Evolutionary conservation across 1,140 invertebrate genomes (phyloP).

Genomic region (Cydia fagiglandana): DNA sequence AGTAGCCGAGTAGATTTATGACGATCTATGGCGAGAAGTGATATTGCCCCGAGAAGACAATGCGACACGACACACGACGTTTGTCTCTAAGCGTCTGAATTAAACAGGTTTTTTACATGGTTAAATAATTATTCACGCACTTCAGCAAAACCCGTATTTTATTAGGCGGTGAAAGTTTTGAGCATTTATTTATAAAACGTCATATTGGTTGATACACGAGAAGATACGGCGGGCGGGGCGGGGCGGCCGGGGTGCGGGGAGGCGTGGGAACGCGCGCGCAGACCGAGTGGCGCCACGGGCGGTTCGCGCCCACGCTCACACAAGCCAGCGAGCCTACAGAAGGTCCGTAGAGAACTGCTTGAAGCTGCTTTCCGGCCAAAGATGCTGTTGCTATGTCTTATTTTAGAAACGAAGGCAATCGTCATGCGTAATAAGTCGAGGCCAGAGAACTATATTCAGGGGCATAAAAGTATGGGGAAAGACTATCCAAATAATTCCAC

Average conservation of each 20-base stretch:
- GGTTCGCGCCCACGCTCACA: slow-evolving; percentile 47
- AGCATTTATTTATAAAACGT: slow-evolving; percentile 64
- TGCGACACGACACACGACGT: neutral
- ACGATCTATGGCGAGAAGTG: neutral
- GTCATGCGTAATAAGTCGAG: no score
- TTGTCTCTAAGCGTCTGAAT: slow-evolving; percentile 28
- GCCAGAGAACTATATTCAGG: no score
- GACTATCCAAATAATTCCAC: no score
- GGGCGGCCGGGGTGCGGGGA: slow-evolving; percentile 32
- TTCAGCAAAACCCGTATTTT: slow-evolving; percentile 62
- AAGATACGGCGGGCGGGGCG: slow-evolving; percentile 36
- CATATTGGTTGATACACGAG: slow-evolving; percentile 51
- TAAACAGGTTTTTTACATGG: slow-evolving; percentile 33
- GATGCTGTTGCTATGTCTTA: neutral
- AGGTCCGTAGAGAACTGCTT: neutral
- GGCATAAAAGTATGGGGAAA: no score
- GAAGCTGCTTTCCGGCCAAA: neutral
- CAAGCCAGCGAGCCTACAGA: neutral
- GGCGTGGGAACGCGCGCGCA: slow-evolving; percentile 61
- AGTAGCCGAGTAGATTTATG: neutral
- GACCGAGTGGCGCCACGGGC: slow-evolving; percentile 71
- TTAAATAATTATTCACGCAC: slow-evolving; percentile 60
- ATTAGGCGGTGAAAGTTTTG: slow-evolving; percentile 71
- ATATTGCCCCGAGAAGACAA: slow-evolving; percentile 8
- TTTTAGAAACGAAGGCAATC: neutral